phyloP scores from a whole-genome alignment of 2,888 invertebrate species.

The Thecocarcelia acutangulata region DNA sequence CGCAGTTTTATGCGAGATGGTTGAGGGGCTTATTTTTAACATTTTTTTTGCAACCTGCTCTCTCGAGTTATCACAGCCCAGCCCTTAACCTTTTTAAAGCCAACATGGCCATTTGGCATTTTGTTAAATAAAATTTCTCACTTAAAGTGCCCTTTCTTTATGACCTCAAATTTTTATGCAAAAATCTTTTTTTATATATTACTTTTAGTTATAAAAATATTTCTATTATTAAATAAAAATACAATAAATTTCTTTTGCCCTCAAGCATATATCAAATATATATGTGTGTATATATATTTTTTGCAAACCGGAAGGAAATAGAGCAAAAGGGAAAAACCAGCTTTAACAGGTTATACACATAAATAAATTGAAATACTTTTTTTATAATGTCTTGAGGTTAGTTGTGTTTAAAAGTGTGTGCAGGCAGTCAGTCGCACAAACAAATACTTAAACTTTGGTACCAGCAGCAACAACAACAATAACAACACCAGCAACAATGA shows the following conservation, averaged over 20 bases:
- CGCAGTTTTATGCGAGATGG: too few relatives aligned
- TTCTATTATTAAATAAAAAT: constrained; percentile 33
- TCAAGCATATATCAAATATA: neutral
- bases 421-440: constrained; percentile 2
- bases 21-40: too few relatives aligned
- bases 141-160: neutral
- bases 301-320: constrained; percentile 5
- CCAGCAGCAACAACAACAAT: neutral
- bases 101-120: neutral
- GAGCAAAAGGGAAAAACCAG: neutral
- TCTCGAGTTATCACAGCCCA: too few relatives aligned
- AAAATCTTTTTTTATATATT: neutral
- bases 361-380: constrained; percentile 1
- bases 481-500: constrained; percentile 18
- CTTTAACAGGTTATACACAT: neutral
- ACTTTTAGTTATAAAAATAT: neutral
- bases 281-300: neutral
- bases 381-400: neutral
- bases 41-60: too few relatives aligned
- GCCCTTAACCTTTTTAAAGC: too few relatives aligned
- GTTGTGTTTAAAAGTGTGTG: neutral
- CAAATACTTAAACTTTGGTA: neutral
- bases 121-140: neutral
- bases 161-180: neutral
- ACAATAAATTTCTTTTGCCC: constrained; percentile 28